These are phyloP conservation scores for Bucco capensis DNA, from an alignment of 2,113 vertebrate species.

Conservation along the genomic window DNA sequence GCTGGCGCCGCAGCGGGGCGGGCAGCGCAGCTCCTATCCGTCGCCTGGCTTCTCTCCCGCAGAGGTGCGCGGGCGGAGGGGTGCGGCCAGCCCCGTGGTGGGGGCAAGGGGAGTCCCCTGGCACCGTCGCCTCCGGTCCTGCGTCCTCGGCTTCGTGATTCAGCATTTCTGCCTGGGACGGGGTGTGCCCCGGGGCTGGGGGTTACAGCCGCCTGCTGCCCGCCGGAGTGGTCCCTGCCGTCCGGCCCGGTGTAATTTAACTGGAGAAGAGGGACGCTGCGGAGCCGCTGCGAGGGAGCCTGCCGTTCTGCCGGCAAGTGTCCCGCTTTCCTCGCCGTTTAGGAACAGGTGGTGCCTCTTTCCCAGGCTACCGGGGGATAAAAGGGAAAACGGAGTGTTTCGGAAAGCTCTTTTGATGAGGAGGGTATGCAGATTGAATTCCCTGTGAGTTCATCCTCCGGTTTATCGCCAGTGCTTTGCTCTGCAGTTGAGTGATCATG, in stretches of 20 bases:
- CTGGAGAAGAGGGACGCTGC: rapidly evolving
- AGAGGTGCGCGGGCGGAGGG: background rate
- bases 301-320: background rate
- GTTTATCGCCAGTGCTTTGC: background rate
- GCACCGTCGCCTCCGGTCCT: background rate
- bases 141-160: constrained; percentile 43
- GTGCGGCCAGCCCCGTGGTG: background rate
- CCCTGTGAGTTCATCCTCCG: background rate
- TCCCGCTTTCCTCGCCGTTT: too few species aligned
- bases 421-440: background rate
- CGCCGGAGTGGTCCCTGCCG: background rate
- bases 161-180: constrained; percentile 52
- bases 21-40: background rate
- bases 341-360: background rate
- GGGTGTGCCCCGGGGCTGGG: background rate
- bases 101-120: background rate
- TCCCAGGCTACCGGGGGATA: background rate
- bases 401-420: background rate
- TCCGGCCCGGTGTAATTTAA: background rate
- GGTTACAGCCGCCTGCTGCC: background rate
- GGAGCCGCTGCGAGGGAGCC: background rate
- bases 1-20: background rate
- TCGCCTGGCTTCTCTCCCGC: too few species aligned
- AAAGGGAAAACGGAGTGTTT: background rate
- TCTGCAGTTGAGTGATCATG: background rate